These are phyloP conservation scores for Opisthocomus hoazin DNA, from an alignment of 2,113 vertebrate species.

Conservation along the genomic window DNA sequence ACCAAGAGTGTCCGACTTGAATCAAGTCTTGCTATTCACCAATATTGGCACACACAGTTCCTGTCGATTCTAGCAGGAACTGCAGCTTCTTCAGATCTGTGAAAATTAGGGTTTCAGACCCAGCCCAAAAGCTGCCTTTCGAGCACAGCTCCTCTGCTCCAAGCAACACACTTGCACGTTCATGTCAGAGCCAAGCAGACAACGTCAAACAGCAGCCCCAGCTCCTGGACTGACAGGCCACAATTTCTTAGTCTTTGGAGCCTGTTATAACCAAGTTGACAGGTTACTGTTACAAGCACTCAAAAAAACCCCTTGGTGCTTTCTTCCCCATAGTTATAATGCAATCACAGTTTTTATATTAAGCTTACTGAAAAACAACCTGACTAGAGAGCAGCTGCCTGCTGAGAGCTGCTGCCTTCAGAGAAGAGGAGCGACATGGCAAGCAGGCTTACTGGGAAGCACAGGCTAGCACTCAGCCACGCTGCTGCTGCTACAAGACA, in stretches of 20 bases:
- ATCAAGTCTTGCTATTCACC: neutral
- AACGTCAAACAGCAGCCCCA: neutral
- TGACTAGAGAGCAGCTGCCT: neutral
- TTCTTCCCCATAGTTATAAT: neutral
- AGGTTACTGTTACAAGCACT: neutral
- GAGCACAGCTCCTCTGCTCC: neutral
- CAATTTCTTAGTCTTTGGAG: neutral
- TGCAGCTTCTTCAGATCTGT: neutral
- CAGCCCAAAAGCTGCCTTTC: neutral
- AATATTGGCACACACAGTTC: neutral
- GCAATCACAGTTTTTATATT: neutral
- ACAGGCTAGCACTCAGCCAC: neutral
- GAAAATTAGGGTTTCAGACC: neutral
- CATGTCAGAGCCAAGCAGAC: neutral
- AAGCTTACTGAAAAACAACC: neutral
- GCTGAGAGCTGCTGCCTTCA: neutral
- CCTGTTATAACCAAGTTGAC: neutral
- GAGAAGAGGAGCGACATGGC: fast-evolving
- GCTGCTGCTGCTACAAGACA: neutral
- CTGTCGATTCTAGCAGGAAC: neutral
- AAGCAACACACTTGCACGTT: neutral
- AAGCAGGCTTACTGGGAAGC: fast-evolving
- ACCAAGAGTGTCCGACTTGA: neutral
- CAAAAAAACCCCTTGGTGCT: neutral
- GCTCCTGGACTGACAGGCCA: neutral